Evolutionary conservation across 2,888 invertebrate genomes (phyloP), one percentile per base, ranked within the genome.

Genomic region (Eudemis profundana): DNA sequence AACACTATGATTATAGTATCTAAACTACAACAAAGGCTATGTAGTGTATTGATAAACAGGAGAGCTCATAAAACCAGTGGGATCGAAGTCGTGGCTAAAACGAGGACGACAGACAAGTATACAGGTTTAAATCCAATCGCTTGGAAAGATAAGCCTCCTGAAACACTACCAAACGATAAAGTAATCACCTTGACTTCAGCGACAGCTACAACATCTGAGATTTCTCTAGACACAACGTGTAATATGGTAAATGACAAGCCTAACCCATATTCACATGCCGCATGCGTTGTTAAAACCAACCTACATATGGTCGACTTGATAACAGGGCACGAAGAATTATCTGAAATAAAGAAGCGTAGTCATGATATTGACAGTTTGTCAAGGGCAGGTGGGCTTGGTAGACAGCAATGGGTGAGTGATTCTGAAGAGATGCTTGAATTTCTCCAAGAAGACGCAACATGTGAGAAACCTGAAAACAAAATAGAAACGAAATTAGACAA

Each of bases 1-100:
- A 67, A 72, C n/a, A 59, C 49, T 2, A 63, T 74, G 63, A 53
- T 73, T 59, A 64, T 68, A 2, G 74, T 74, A 12, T 71, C 73
- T 17, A 64, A 60, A 10, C n/a, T 75, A 36, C 76, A 77, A 63
- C 63, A 70, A 1, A 69, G 70, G 60, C 12, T 74, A 47, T 67
- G 70, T 21, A 53, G 62, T 7, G 63, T 74, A 3, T 10, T 70
- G 3, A 67, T 70, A 10, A 8, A 60, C 23, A 74, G 73, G 69
- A 19, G 73, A 60, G 65, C 14, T 15, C 69, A 68, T 15, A 97
- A 87, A 64, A 97, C 87, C 0, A 97, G 97, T 68, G 96, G 69
- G 10, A 56, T 66, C 1, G 69, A 44, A 29, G 69, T 69, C 10
- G 73, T 68, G 38, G 56, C 63, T 5, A 73, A 78, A 66, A 78